A percentile compares a stretch with the other conserved stretches of the same genome.
These are phyloP conservation scores for Pteruthius melanotis DNA, from an alignment of 2,113 vertebrate genomes.

Conservation along the genomic window DNA sequence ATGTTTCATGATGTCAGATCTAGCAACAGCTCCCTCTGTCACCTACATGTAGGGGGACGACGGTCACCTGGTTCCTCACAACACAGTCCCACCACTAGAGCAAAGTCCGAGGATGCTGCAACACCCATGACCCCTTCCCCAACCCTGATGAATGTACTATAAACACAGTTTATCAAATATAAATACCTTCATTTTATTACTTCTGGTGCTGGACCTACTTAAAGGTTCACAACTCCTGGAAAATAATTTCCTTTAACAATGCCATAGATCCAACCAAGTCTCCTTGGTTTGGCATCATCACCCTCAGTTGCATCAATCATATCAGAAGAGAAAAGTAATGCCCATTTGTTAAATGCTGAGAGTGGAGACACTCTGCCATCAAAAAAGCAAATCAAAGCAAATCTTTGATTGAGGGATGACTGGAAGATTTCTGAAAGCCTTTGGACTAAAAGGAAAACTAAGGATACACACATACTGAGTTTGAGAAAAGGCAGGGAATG, in stretches of 20 bases:
- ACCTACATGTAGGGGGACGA: accelerated
- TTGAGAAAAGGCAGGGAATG: background rate
- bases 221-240: background rate
- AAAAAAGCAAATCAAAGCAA: too few species aligned
- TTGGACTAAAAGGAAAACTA: background rate
- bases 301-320: accelerated
- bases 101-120: background rate
- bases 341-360: background rate
- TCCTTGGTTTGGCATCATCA: background rate
- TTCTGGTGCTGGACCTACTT: background rate
- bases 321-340: background rate
- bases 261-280: background rate
- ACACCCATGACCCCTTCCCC: background rate
- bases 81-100: background rate
- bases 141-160: background rate
- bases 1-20: background rate
- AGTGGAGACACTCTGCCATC: background rate
- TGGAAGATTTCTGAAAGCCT: background rate
- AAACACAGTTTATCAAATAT: background rate
- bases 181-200: background rate
- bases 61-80: background rate
- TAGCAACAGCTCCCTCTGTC: background rate
- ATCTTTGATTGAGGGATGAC: background rate
- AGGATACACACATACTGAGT: accelerated
- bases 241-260: background rate